phyloP scores from a whole-genome alignment of 2,888 invertebrate genomes.

The Busseola fusca region DNA sequence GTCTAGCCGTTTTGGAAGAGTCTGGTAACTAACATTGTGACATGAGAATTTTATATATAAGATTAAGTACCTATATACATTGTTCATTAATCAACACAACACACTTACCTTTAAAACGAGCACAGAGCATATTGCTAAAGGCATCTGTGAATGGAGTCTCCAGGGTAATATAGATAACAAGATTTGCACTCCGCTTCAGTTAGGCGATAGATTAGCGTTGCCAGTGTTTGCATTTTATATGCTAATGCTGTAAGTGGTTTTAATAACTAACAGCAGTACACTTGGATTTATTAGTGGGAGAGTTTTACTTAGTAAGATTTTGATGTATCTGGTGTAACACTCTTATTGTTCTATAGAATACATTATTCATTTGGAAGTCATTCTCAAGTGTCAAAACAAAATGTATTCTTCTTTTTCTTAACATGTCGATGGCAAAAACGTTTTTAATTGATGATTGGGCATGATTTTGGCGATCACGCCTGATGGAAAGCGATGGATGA shows the following conservation, averaged over 20 bases:
- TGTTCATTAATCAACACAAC: not conserved
- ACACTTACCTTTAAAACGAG: not conserved
- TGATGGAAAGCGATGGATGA: too few relatives aligned
- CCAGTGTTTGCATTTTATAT: slow-evolving; percentile 41
- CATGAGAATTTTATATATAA: too few relatives aligned
- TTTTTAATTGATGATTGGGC: too few relatives aligned
- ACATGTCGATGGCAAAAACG: too few relatives aligned
- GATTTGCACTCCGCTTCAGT: slow-evolving; percentile 46
- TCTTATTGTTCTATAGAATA: not conserved
- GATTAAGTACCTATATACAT: not conserved
- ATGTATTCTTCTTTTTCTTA: not conserved
- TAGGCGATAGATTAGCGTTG: slow-evolving; percentile 37
- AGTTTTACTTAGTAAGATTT: not conserved
- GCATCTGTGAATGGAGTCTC: slow-evolving; percentile 14
- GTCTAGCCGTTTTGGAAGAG: too few relatives aligned
- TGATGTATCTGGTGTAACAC: not conserved
- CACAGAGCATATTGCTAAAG: slow-evolving; percentile 11
- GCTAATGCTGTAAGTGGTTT: slow-evolving; percentile 54
- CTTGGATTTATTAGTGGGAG: not conserved
- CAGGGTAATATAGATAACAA: slow-evolving; percentile 35
- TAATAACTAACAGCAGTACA: slow-evolving; percentile 32
- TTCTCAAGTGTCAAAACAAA: too few relatives aligned
- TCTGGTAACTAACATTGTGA: too few relatives aligned
- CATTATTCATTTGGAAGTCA: too few relatives aligned
- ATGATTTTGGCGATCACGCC: too few relatives aligned